Evolutionary conservation across 2,113 vertebrate genomes (phyloP).

Genomic region (Glareola pratincola): DNA sequence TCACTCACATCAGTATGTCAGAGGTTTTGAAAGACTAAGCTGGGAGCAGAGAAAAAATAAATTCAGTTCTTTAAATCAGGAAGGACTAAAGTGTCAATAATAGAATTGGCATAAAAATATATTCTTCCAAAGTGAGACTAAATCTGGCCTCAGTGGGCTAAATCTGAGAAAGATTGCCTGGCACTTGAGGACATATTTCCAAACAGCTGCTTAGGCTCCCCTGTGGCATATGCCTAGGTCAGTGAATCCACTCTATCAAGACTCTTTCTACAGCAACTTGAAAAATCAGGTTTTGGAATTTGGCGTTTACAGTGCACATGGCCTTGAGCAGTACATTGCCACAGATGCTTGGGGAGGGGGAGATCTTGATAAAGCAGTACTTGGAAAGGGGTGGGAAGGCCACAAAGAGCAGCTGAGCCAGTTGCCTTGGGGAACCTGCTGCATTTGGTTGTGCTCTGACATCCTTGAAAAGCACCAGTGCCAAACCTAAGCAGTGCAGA

Average conservation of each 20-base stretch:
- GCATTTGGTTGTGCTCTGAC: neutral
- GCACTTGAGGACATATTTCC: neutral
- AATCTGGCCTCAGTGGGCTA: neutral
- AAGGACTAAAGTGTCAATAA: neutral
- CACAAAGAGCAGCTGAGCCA: neutral
- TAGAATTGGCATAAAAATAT: neutral
- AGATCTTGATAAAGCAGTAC: neutral
- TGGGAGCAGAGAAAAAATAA: neutral
- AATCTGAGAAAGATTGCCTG: neutral
- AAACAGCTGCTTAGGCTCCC: neutral
- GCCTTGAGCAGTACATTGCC: neutral
- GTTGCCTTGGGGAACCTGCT: neutral
- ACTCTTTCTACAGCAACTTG: neutral
- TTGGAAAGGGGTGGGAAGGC: neutral
- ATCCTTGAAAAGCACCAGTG: neutral
- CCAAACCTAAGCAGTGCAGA: neutral
- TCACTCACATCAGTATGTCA: neutral
- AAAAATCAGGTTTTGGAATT: neutral
- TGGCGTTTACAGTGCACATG: neutral
- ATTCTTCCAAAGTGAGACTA: neutral
- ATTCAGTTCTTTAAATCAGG: neutral
- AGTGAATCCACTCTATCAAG: neutral
- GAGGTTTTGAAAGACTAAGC: neutral
- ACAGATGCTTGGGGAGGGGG: neutral
- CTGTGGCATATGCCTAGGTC: neutral